Percentiles rank a stretch among this genome's conserved stretches.
Conservation (phyloP, 2,888 invertebrate genomes). For the Oscheius sp. region DNA sequence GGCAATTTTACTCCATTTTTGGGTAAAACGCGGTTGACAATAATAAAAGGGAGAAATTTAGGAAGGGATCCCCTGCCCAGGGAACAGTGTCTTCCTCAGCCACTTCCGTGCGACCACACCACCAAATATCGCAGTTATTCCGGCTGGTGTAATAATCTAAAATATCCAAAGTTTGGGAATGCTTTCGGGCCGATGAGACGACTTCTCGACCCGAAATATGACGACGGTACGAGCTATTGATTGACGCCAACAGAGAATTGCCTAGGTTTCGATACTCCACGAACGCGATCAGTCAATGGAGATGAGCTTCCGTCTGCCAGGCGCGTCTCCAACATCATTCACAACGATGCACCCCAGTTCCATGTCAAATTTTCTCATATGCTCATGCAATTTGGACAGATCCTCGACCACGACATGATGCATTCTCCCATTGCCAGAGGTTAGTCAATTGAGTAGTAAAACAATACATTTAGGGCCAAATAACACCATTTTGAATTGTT, state of each 20-base stretch:
- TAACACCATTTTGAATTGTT: conserved; percentile 71
- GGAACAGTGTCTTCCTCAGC: conserved; percentile 70
- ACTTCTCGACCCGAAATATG: conserved; percentile 80
- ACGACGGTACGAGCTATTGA: conserved; percentile 79
- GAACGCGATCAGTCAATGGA: conserved; percentile 60
- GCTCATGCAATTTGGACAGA: conserved; percentile 92
- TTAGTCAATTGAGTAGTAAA: conserved; percentile 40
- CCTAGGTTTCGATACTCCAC: conserved; percentile 69
- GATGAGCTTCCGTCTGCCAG: conserved; percentile 68
- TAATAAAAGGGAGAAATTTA: not conserved
- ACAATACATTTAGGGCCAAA: conserved; percentile 57
- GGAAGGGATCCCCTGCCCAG: conserved; percentile 52
- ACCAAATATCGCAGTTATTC: conserved; percentile 81
- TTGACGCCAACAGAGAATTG: not conserved
- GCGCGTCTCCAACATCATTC: conserved; percentile 63
- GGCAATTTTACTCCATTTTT: conserved; percentile 69
- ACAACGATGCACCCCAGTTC: conserved; percentile 60
- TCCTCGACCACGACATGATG: conserved; percentile 92
- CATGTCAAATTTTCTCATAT: conserved; percentile 72
- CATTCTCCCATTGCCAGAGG: conserved; percentile 85
- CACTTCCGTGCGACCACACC: conserved; percentile 73
- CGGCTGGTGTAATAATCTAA: conserved; percentile 87
- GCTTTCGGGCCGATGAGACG: conserved; percentile 69
- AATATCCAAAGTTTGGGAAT: conserved; percentile 66
- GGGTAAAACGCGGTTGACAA: conserved; percentile 32